These are phyloP conservation scores for Cyprinodon brontotheroides DNA, from an alignment of 2,113 vertebrate genomes.

Conservation along the genomic window DNA sequence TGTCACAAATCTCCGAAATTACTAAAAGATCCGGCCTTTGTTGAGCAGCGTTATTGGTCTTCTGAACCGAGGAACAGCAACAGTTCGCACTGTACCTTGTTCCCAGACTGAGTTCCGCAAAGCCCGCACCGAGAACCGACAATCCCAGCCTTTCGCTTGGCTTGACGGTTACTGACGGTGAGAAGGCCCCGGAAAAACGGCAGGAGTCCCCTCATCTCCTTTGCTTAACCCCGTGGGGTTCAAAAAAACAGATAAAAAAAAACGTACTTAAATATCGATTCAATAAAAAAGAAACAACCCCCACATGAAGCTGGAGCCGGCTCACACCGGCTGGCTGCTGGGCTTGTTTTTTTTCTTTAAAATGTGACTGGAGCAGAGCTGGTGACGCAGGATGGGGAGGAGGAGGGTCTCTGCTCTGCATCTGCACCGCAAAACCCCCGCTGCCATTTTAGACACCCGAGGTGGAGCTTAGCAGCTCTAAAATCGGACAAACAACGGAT, in stretches of 20 bases:
- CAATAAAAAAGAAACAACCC: not conserved
- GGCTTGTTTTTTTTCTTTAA: slow-evolving; percentile 16
- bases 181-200: slow-evolving; percentile 56
- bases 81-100: slow-evolving; percentile 67
- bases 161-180: slow-evolving; percentile 60
- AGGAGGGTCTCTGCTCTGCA: slow-evolving; percentile 31
- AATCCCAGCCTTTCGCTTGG: slow-evolving; percentile 52
- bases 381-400: slow-evolving; percentile 55
- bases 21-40: not conserved
- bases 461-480: slow-evolving; percentile 27
- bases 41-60: slow-evolving; percentile 7
- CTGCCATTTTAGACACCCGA: slow-evolving; percentile 76
- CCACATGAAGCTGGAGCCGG: slow-evolving; percentile 40
- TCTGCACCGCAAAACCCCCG: slow-evolving; percentile 50
- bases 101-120: slow-evolving; percentile 68
- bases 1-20: not conserved
- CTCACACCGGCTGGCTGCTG: slow-evolving; percentile 49
- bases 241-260: not conserved
- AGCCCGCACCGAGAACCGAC: slow-evolving; percentile 70
- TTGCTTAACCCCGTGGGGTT: slow-evolving; percentile 23
- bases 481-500: not conserved
- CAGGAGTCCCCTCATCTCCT: slow-evolving; percentile 70
- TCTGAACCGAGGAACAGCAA: slow-evolving; percentile 17
- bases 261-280: not conserved
- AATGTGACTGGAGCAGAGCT: slow-evolving; percentile 47